These are phyloP conservation scores for Drosophila kuntzei DNA, from an alignment of 2,888 invertebrate genomes.

Conservation along the genomic window DNA sequence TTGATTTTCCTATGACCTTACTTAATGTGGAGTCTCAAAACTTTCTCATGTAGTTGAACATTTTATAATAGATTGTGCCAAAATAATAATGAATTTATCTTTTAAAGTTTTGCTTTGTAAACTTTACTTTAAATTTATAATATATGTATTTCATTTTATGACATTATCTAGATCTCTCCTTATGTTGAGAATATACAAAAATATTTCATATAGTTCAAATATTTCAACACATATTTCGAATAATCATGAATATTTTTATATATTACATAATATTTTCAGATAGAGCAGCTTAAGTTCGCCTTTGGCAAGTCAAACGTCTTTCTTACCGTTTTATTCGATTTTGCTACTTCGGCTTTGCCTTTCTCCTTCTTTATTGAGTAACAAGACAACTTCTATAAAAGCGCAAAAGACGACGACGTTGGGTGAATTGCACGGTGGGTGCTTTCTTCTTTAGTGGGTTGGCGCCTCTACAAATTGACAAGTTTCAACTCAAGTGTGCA, in stretches of 20 bases:
- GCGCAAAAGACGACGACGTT: constrained; percentile 54
- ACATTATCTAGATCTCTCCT: no score
- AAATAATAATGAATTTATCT: no score
- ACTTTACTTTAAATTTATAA: no score
- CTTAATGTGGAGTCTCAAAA: not conserved
- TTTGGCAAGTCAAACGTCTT: not conserved
- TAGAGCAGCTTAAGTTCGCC: constrained; percentile 11
- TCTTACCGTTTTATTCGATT: constrained; percentile 54
- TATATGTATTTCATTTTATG: no score
- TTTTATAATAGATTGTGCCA: not conserved
- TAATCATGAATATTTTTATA: no score
- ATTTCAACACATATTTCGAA: no score
- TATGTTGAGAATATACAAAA: no score
- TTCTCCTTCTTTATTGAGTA: constrained; percentile 55
- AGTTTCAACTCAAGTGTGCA: constrained; percentile 78
- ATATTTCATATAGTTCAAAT: no score
- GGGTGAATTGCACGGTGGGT: constrained; percentile 12
- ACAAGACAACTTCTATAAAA: constrained; percentile 74
- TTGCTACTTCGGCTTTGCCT: constrained; percentile 44
- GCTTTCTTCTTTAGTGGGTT: constrained; percentile 9
- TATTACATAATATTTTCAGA: no score
- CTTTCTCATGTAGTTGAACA: not conserved
- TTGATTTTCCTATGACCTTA: constrained; percentile 41
- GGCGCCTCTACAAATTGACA: constrained; percentile 72
- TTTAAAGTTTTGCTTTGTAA: no score